Base-by-base conservation (phyloP, 2,888 invertebrate genomes). In the Nesidiocoris tenuis region DNA sequence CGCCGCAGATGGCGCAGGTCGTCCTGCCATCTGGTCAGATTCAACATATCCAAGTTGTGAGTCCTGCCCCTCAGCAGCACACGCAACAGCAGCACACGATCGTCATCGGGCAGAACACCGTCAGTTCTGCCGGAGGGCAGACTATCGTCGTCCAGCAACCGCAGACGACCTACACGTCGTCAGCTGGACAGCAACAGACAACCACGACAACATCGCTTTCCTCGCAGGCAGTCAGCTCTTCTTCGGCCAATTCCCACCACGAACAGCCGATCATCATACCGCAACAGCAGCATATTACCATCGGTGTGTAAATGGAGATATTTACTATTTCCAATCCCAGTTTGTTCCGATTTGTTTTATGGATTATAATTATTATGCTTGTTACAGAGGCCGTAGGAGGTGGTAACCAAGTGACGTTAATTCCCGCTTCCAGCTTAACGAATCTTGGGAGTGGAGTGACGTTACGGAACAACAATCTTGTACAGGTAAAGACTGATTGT, bases 21-120 rank as follows among this genome's bases (percentile, higher is more conserved):
- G 87, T 95, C n/a, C 93, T 94, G 2, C 94, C 94, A 0, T 91
- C 90, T 70, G 95, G 95, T 0, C 95, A 94, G 82, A 90, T 95
- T 75, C 95, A 95, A 81, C 94, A 95, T 82, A 92, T 96, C 55
- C 95, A 95, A 84, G 88, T 95, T 77, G 89, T 92, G 0, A 90
- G 90, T 1, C 84, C 91, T 16, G 80, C 76, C 2, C 68, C 77
- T 23, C 78, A 79, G 56, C 57, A 18, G 12, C 16, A 18, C 12
- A 61, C 19, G 16, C 54, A 23, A 7, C 24, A 55, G 2, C 81
- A 80, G 19, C 67, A 75, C 9, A 72, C 77, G 3, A 76, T 77
- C 55, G 75, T 80, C 18, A 78, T 80, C 7, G 76, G 77, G n/a
- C 80, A 80, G 68, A 80, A 74, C 80, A 79, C 65, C 81, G 79